Base-by-base conservation (phyloP, 2,797 vertebrate species). In the Betta splendens region DNA sequence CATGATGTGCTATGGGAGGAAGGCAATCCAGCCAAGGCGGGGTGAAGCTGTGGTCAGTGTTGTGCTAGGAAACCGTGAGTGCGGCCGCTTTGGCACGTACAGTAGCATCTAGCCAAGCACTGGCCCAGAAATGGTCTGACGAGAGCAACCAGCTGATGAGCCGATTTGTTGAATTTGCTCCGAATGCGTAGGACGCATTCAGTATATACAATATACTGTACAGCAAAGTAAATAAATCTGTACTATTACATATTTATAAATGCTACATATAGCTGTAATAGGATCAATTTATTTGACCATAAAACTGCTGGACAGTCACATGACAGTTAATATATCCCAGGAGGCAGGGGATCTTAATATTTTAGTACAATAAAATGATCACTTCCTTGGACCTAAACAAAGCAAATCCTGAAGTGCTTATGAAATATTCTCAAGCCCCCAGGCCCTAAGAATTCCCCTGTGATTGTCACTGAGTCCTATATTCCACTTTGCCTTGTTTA, bases 401-500 rank as follows among this genome's bases (percentile, higher is more conserved):
- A 32, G 31, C 3, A 49, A 55, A 61, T 37, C 45, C 12, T 15
- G 32, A n/a, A 35, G 35, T 28, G 59, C 37, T 6, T 22, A 31
- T 42, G 47, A 62, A 61, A 51, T 42, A 31, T 36, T 38, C 23
- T 33, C 18, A 43, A 20, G 42, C 9, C 16, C 13, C 29, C 43
- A 5, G 11, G 31, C 32, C 56, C 59, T 20, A 12, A 31, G 15
- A 44, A 42, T 7, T 8, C 32, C 44, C 23, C 21, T 0, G 1
- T 8, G 13, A 17, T 58, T n/a, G 25, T 16, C 32, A 10, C 48
- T 15, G 50, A 25, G 50, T 25, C 15, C 31, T 5, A 16, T 32
- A 23, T 46, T n/a, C 54, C 35, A 12, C 44, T 11, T n/a, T 25
- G 45, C 28, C 6, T 56, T 59, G 64, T 74, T 82, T 61, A 44